Conservation (phyloP, 2,888 invertebrate species). For the Punctoribates punctum region DNA sequence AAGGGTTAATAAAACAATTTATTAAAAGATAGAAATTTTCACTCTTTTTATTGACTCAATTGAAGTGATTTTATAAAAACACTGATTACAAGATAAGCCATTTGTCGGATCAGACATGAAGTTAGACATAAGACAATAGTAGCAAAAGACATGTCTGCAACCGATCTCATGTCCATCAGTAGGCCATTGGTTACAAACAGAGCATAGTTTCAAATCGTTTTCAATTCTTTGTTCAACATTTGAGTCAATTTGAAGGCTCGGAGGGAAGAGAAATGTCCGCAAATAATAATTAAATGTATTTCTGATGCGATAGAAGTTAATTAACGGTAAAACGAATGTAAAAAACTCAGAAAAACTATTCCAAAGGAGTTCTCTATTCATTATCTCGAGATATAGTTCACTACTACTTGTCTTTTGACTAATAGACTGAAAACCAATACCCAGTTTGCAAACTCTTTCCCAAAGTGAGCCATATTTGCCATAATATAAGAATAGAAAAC, state of each 20-base stretch:
- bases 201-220: constrained; percentile 4
- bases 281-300: background rate
- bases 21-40: background rate
- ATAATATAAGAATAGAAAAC: constrained; percentile 25
- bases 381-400: constrained; percentile 8
- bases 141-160: constrained; percentile 35
- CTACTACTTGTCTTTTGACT: background rate
- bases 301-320: background rate
- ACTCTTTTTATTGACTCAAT: constrained; percentile 20
- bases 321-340: constrained; percentile 25
- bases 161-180: constrained; percentile 5
- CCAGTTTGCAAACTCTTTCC: constrained; percentile 13
- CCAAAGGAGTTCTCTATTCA: constrained; percentile 34
- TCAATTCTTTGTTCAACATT: background rate
- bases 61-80: constrained; percentile 18
- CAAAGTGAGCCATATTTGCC: constrained; percentile 33
- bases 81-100: constrained; percentile 9
- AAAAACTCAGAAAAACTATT: constrained; percentile 21
- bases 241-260: background rate
- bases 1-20: background rate
- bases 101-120: constrained; percentile 8
- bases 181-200: constrained; percentile 17
- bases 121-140: constrained; percentile 34
- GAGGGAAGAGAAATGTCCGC: background rate
- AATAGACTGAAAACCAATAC: background rate